phyloP scores from a whole-genome alignment of 2,113 vertebrate species.

The Charina bottae region DNA sequence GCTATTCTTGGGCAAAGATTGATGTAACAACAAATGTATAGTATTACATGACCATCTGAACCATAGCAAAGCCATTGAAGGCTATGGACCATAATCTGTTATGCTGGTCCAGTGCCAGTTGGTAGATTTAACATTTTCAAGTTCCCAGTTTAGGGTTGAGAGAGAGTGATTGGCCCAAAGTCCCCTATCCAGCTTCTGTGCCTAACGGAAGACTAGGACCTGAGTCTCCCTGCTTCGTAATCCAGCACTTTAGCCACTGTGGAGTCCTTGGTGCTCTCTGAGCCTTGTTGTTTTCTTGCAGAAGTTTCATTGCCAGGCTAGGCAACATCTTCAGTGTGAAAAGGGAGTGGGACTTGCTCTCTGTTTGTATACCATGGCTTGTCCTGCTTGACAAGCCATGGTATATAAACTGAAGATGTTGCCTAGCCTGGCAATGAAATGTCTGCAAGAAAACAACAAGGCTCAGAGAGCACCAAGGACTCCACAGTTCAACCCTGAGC shows the following conservation, averaged over 20 bases:
- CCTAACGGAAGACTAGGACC: background rate
- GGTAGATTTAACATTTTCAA: background rate
- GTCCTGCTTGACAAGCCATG: too few relatives aligned
- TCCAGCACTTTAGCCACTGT: background rate
- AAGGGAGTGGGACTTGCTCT: too few relatives aligned
- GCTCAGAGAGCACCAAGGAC: too few relatives aligned
- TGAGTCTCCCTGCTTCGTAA: background rate
- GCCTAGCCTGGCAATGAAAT: too few relatives aligned
- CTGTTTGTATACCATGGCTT: too few relatives aligned
- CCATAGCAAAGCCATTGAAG: background rate
- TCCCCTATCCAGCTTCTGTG: background rate
- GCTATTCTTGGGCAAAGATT: background rate
- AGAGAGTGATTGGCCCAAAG: background rate
- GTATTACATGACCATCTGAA: background rate
- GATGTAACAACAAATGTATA: background rate
- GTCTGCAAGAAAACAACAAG: too few relatives aligned
- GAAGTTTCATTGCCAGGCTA: too few relatives aligned
- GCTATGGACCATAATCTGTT: background rate
- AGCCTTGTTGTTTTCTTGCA: too few relatives aligned
- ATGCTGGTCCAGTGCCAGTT: background rate
- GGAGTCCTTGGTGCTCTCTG: too few relatives aligned
- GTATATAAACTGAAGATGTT: too few relatives aligned
- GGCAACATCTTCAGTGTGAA: too few relatives aligned
- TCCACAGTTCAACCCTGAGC: too few relatives aligned
- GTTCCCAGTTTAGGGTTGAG: background rate